Evolutionary conservation across 2,888 invertebrate genomes (phyloP), one percentile per base, ranked within the genome.

Genomic region (Diarsia mendica): DNA sequence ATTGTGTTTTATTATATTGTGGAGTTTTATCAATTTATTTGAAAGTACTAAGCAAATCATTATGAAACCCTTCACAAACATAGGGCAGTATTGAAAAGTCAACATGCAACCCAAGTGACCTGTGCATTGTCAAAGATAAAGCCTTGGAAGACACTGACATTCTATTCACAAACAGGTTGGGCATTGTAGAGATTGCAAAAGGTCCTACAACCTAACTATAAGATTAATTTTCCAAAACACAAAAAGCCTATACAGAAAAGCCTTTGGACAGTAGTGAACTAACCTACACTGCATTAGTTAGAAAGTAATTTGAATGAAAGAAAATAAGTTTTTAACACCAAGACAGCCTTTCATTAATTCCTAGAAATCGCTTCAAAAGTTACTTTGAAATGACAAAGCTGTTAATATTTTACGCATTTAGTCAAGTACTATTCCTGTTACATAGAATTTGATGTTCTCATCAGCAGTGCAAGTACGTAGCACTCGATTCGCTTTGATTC

Each of bases 61-160:
- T 53, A 44, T 18, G 4, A 18, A 46, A 65, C 18, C 13, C 2
- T 39, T 18, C 15, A 18, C 28, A 53, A 69, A 55, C 3, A 0
- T 28, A 28, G 15, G 28, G 58, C 28, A 15, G 58, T 18, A 28
- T 28, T 9, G 18, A 28, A 18, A 58, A 1, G 9, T 28, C 58
- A 58, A 8, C 18, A 28, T 9, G 28, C 58, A 28, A 18, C 18
- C 4, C 1, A 58, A 33, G 15, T 60, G 18, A 3, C 58, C 58
- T 18, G 1, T 28, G 58, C 1, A 15, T 3, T 18, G 8, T 1
- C 5, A 28, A 58, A 0, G 1, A 2, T 0, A 28, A 28, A 1
- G 1, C 28, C 1, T 0, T 18, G 3, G 18, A 55, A 23, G 55
- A 13, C 58, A 28, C 28, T 3, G 3, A 55, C 55, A 28, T 58